Evolutionary conservation across 2,888 invertebrate species (phyloP), one percentile per base, ranked within the genome.

Genomic region (Nasonia oneida): DNA sequence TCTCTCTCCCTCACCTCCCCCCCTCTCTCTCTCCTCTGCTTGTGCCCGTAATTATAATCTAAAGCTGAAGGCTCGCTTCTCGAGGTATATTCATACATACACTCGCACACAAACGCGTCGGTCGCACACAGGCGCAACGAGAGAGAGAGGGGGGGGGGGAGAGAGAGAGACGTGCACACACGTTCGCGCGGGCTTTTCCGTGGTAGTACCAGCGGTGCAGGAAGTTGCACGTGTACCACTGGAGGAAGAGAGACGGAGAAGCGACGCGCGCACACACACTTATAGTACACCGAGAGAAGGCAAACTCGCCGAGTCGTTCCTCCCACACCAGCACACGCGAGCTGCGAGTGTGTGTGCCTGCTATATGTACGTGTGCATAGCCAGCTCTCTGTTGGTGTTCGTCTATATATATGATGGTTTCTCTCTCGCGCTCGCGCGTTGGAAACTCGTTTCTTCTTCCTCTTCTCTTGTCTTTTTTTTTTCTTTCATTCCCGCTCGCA

Each of bases 41-140:
- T 77, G 82, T 83, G 81, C 53, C 74, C 74, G 87, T 87, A 88
- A 87, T 87, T 87, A 87, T 88, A 88, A 87, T 88, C 86, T 83
- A 83, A 82, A 86, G 86, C 71, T 84, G 83, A 86, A 86, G 86
- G 82, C 86, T 87, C 80, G 83, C 77, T 57, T 53, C 81, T 85
- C 71, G 73, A 76, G 64, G 73, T 61, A 80, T 73, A 83, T 57
- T 29, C 23, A 18, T n/a, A 29, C 18, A 33, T 50, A 33, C 53
- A 79, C 75, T 64, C 74, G 57, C 53, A 70, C 53, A 39, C 29
- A 71, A 33, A 85, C 47, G 33, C 23, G 33, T n/a, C 50, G 37
- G 29, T 8, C n/a, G 57, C 57, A 23, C 57, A 61, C 57, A 61
- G 23, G n/a, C n/a, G n/a, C n/a, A 61, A 23, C 18, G 23, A 5